Evolutionary conservation across 1,140 invertebrate species (phyloP).

Genomic region (Zaprionus africanus): DNA sequence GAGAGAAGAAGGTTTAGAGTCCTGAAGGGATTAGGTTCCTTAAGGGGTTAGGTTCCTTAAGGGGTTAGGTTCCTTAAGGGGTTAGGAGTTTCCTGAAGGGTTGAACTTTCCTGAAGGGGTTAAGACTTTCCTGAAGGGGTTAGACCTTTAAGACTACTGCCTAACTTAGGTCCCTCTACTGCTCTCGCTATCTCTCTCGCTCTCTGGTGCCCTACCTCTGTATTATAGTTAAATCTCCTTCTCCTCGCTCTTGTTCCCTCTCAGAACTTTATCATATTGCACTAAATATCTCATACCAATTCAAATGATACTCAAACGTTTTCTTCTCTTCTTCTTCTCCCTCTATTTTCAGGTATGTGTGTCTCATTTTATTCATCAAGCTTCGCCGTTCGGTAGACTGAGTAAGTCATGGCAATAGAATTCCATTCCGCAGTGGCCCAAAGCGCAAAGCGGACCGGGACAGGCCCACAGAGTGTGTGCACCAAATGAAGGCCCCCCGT

Average conservation of each 20-base stretch:
- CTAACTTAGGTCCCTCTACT: too few species aligned
- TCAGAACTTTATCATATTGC: not conserved
- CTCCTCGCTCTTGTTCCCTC: not conserved
- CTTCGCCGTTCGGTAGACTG: not conserved
- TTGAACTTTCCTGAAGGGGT: too few species aligned
- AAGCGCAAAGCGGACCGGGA: not conserved
- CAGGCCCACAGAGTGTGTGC: not conserved
- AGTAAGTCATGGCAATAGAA: conserved; percentile 5
- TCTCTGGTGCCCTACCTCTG: too few species aligned
- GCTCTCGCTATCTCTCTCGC: too few species aligned
- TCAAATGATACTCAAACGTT: not conserved
- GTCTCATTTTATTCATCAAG: not conserved
- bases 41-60: too few species aligned
- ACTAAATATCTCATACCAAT: not conserved
- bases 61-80: too few species aligned
- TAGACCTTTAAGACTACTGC: too few species aligned
- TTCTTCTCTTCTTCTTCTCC: not conserved
- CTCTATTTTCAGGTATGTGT: conserved; percentile 1
- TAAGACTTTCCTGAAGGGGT: too few species aligned
- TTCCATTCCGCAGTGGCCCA: not conserved
- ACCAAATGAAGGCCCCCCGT: not conserved
- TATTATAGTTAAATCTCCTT: too few species aligned
- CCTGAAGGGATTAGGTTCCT: too few species aligned
- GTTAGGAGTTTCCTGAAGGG: too few species aligned
- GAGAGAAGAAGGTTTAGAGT: too few species aligned